Base-by-base conservation (phyloP, 1,140 invertebrate genomes). In the Neodiprion lecontei region DNA sequence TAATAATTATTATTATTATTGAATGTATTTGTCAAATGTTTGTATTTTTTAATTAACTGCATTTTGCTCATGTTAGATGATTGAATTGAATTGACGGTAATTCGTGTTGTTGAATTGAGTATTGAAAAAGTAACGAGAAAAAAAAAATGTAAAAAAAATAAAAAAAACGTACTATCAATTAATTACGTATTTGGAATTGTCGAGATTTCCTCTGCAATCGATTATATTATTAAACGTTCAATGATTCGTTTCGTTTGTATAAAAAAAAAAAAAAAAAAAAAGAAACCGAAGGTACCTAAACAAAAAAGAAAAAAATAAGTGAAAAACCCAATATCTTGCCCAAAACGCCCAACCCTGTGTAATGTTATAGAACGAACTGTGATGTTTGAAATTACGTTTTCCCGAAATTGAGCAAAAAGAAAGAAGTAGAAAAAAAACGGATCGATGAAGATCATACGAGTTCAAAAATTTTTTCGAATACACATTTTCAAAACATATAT, bases 311-410 rank as follows among this genome's bases (percentile, higher is more conserved):
- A 47, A 28, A 61, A 73, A 72, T 67, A 14, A 69, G 47, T 7
- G 48, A 70, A 70, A n/a, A 70, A 49, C 14, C 70, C 70, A 73
- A 67, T 66, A 74, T 70, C 48, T 73, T 40, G 69, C 9, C 61
- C 68, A 53, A 72, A 40, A 70, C 75, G 75, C 21, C 76, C 74
- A 76, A 79, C 69, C 74, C 74, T 61, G 78, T 72, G 74, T 70
- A 79, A 76, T 81, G 75, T 82, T 79, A 80, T 73, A 78, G 77
- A 85, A 85, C 81, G 81, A 80, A 83, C 84, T 84, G 84, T 84
- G 83, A 85, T 85, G 80, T 83, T 83, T 80, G 79, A 80, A 84
- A 84, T 84, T 12, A 61, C 78, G 80, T 80, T 83, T 81, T 84
- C 79, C 82, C 77, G 67, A 79, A 61, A 65, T 69, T 17, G 65